A percentile compares a stretch with the other conserved stretches of the same genome.
phyloP scores from a whole-genome alignment of 2,113 vertebrate genomes.

The Micronycteris hirsuta region DNA sequence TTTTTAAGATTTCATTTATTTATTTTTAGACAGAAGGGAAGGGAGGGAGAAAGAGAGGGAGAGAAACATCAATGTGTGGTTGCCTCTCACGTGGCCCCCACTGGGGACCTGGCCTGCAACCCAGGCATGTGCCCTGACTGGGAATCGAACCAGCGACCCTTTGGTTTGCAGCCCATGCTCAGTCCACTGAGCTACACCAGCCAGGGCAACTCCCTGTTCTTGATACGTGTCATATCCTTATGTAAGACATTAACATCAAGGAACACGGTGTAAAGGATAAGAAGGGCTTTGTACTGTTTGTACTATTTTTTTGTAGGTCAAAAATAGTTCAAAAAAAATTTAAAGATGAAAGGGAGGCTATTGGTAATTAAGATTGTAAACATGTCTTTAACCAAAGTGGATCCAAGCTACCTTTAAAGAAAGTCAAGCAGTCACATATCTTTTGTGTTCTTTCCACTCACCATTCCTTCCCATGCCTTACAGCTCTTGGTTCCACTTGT shows the following conservation, averaged over 20 bases:
- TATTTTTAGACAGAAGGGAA: too few relatives aligned
- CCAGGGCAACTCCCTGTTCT: slow-evolving; percentile 28
- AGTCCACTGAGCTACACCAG: too few relatives aligned
- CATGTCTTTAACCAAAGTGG: background rate
- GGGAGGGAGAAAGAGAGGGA: too few relatives aligned
- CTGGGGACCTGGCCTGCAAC: too few relatives aligned
- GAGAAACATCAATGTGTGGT: too few relatives aligned
- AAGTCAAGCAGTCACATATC: background rate
- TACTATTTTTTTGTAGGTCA: background rate
- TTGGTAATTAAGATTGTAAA: background rate
- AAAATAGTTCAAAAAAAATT: background rate
- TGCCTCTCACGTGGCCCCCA: too few relatives aligned
- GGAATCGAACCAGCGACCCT: too few relatives aligned
- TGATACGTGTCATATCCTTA: background rate
- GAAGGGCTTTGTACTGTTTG: slow-evolving; percentile 12
- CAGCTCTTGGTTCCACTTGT: background rate
- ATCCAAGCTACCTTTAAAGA: background rate
- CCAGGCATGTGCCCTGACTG: too few relatives aligned
- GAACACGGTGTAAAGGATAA: background rate
- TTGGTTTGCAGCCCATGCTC: too few relatives aligned
- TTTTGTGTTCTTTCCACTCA: background rate
- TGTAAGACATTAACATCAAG: background rate
- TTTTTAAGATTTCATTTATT: too few relatives aligned
- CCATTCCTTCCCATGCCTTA: background rate
- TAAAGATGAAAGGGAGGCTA: background rate